Conservation (phyloP, 2,113 vertebrate genomes). For the Prunella fulvescens region DNA sequence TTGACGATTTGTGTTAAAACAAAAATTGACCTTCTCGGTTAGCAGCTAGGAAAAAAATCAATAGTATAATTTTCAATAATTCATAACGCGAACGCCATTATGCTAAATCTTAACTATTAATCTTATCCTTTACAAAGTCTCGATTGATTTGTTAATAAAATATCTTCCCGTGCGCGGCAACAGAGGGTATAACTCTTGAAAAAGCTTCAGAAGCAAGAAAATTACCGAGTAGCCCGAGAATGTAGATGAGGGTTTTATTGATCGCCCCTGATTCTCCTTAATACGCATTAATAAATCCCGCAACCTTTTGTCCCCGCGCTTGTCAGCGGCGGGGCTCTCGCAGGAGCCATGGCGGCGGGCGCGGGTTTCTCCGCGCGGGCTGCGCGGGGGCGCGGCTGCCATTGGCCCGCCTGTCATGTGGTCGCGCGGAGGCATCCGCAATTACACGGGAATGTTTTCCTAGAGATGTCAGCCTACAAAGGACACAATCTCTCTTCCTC, state of each 20-base stretch:
- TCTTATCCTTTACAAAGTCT: slow-evolving; percentile 85
- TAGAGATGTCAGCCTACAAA: slow-evolving; percentile 99
- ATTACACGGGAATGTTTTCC: slow-evolving; percentile 98
- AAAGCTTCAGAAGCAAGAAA: slow-evolving; percentile 82
- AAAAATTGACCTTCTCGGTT: slow-evolving; percentile 80
- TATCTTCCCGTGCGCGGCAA: slow-evolving; percentile 78
- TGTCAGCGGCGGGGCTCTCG: slow-evolving; percentile 75
- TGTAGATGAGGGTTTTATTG: slow-evolving; percentile 85
- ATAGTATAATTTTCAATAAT: slow-evolving; percentile 83
- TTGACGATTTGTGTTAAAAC: slow-evolving; percentile 80
- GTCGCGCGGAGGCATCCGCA: slow-evolving; percentile 93
- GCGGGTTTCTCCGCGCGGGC: too few relatives aligned
- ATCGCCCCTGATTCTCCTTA: slow-evolving; percentile 83
- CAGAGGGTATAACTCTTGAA: slow-evolving; percentile 83
- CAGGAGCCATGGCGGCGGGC: slow-evolving; percentile 68
- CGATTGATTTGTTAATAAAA: slow-evolving; percentile 87
- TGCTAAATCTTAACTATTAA: slow-evolving; percentile 84
- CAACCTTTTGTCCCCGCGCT: slow-evolving; percentile 82
- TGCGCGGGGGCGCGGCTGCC: slow-evolving; percentile 90
- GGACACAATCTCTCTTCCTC: slow-evolving; percentile 95
- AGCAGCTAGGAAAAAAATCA: slow-evolving; percentile 72
- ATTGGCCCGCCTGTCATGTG: slow-evolving; percentile 99
- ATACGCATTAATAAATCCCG: slow-evolving; percentile 84
- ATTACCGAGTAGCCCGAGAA: slow-evolving; percentile 81
- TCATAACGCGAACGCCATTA: slow-evolving; percentile 80